Evolutionary conservation across 2,113 vertebrate species (phyloP), one percentile per base, ranked within the genome.

Genomic region (Austrofundulus limnaeus): DNA sequence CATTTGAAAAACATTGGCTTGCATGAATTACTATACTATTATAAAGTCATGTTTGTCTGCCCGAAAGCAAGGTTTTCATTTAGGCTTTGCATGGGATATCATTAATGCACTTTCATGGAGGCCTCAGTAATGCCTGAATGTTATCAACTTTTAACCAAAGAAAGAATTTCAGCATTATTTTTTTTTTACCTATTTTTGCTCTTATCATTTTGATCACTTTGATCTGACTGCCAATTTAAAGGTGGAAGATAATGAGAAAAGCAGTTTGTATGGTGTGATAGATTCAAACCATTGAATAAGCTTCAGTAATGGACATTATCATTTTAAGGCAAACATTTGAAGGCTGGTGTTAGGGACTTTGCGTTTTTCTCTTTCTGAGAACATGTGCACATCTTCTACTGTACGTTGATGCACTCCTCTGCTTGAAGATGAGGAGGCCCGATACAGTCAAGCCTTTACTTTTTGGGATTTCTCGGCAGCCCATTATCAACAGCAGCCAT

Each of bases 401-500:
- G 74, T 74, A 82, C 49, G 49, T 51, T 72, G 72, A 75, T 75
- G 70, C 70, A 59, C 70, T 61, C 34, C 50, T 79, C 65, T 59
- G 39, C 81, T 85, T 69, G 72, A 80, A 72, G 75, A 85, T 66
- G 80, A 65, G 58, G 58, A 84, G 57, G 53, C 76, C 80, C 73
- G 75, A 70, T 53, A 60, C 63, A 85, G 87, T 85, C 75, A 82
- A 89, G 84, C 83, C 85, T 90, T 87, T 88, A 89, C 80, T 89
- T 91, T 91, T 91, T 82, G 87, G 87, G 82, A 85, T 86, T 90
- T 90, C 86, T 89, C 84, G 85, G 78, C 83, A 88, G 88, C 80
- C 76, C 88, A 89, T 90, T 90, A 91, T 89, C 86, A 88, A 85
- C 77, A 85, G 84, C 87, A 87, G 86, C 87, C 88, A 90, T 90